Base-by-base conservation (phyloP, 2,113 vertebrate genomes). In the Misgurnus anguillicaudatus region DNA sequence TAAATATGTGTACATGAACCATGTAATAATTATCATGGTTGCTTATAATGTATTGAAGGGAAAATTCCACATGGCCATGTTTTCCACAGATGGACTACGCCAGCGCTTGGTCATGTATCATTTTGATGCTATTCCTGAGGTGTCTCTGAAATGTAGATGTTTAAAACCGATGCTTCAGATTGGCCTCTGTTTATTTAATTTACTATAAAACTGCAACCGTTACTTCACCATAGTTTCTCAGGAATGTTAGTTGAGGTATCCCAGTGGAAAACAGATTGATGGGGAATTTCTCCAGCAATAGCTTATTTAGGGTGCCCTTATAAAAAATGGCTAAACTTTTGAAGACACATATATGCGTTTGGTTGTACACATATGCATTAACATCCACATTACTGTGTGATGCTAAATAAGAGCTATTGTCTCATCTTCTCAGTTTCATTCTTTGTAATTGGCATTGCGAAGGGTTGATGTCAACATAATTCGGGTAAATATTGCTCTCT, bases 151-250 rank as follows among this genome's bases (percentile, higher is more conserved):
- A 83, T 57, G 93, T 92, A 94, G 93, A 91, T 94, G 90, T 47
- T 94, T 93, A 93, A 93, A 95, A 94, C 93, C 88, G 89, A 91
- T 92, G 89, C 91, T 93, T 91, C 91, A 93, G 94, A 93, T 89
- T 92, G 93, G 87, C 86, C 86, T 89, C 89, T 92, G 94, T 94
- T 94, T 94, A 92, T 93, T 95, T 94, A 91, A 95, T 95, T 95
- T 94, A 94, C 92, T 89, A 87, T 92, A 86, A 90, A 94, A 36
- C 89, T 89, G 92, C 94, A 94, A 95, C 94, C 93, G 94, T 92
- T 88, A 92, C 90, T 90, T 91, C 91, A 91, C 89, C 92, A 91
- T 90, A 92, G 91, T 92, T 94, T 92, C 91, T 92, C 90, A 92
- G 93, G 94, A 94, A 94, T 94, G 91, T 89, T 83, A 81, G 82